Percentiles rank a stretch among this genome's conserved stretches.
These are phyloP conservation scores for Ochlodes sylvanus DNA, from an alignment of 2,888 invertebrate genomes.

Conservation along the genomic window DNA sequence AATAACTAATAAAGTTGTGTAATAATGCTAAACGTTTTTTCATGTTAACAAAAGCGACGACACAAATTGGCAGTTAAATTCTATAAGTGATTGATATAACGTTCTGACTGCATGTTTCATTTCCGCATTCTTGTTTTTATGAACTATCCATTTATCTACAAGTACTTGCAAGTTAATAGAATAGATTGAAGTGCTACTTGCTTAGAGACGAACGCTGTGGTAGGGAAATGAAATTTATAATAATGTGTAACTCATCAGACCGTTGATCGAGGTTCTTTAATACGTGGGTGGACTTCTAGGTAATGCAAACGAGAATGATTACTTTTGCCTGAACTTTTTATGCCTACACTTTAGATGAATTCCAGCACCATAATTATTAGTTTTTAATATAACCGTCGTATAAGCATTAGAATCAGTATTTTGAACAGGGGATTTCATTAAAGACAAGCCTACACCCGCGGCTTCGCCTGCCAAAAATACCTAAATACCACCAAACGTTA, in stretches of 20 bases:
- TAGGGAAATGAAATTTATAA: constrained; percentile 13
- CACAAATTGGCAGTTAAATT: constrained; percentile 7
- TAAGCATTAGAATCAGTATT: no score
- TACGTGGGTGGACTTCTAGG: background rate
- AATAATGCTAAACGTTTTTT: constrained; percentile 48
- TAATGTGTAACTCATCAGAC: background rate
- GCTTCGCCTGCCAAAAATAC: no score
- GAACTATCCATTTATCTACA: constrained; percentile 15
- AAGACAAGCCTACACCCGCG: no score
- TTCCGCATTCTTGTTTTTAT: constrained; percentile 29
- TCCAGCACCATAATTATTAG: no score
- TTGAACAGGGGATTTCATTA: no score
- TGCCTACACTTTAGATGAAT: no score
- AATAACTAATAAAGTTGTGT: constrained; percentile 25
- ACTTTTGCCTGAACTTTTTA: no score
- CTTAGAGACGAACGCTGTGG: background rate
- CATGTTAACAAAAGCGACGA: constrained; percentile 33
- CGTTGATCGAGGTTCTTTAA: constrained; percentile 13
- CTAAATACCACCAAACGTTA: no score
- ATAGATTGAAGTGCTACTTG: constrained; percentile 15
- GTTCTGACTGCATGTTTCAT: constrained; percentile 4
- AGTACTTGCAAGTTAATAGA: constrained; percentile 25
- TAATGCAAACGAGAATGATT: background rate
- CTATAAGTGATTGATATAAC: constrained; percentile 10
- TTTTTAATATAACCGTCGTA: no score